These are phyloP conservation scores for Latrodectus elegans DNA, from an alignment of 2,888 invertebrate species.

Conservation along the genomic window DNA sequence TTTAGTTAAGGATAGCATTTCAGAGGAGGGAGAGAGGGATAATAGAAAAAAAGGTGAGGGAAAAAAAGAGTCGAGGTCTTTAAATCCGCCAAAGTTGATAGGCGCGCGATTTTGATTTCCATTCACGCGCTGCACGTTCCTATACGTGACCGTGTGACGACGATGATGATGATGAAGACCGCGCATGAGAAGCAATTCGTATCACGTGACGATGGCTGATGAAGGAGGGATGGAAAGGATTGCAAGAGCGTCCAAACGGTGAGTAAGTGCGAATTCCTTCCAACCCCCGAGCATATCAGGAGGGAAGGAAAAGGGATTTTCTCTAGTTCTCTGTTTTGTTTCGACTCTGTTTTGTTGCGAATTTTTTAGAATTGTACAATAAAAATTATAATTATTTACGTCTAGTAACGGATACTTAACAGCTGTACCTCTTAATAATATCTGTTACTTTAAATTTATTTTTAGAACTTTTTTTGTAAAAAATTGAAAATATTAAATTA, in stretches of 20 bases:
- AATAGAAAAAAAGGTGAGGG: background rate
- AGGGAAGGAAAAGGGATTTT: too few relatives aligned
- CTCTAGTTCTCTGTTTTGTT: too few relatives aligned
- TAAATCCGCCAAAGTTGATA: background rate
- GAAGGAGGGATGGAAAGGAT: constrained; percentile 12
- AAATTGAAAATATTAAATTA: too few relatives aligned
- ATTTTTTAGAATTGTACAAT: too few relatives aligned
- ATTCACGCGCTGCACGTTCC: constrained; percentile 20
- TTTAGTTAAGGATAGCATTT: background rate
- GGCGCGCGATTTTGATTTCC: constrained; percentile 19
- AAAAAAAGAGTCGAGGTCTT: background rate
- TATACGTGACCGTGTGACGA: constrained; percentile 29
- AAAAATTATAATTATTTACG: too few relatives aligned
- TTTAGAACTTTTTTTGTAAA: too few relatives aligned
- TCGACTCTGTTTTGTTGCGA: too few relatives aligned
- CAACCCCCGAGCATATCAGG: background rate
- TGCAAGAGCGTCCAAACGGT: constrained; percentile 19
- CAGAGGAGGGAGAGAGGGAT: constrained; percentile 5
- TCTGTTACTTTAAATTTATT: too few relatives aligned
- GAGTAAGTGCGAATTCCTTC: constrained; percentile 17
- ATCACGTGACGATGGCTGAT: constrained; percentile 25
- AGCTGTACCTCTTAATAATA: too few relatives aligned
- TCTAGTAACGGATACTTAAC: too few relatives aligned
- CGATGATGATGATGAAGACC: constrained; percentile 3
- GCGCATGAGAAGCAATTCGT: background rate